Evolutionary conservation across 2,888 invertebrate genomes (phyloP), one percentile per base, ranked within the genome.

Genomic region (Petrolisthes manimaculis): DNA sequence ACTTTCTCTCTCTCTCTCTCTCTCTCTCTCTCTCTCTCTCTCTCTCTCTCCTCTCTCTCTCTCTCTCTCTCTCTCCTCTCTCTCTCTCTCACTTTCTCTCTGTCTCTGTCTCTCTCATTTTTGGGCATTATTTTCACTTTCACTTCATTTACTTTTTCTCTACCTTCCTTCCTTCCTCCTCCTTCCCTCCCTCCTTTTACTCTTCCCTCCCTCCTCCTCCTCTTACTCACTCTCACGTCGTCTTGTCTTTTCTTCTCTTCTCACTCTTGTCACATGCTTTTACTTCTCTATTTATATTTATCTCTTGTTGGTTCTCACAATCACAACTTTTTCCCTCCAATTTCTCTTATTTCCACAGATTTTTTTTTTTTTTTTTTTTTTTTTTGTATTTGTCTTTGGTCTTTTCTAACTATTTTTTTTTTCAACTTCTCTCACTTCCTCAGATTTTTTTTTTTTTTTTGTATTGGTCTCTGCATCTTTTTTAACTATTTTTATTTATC

Each of bases 1-100:
- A n/a, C n/a, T n/a, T n/a, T n/a, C n/a, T n/a, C n/a, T n/a, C n/a
- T n/a, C n/a, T n/a, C n/a, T n/a, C n/a, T n/a, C n/a, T n/a, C n/a
- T n/a, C n/a, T n/a, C n/a, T n/a, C n/a, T n/a, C n/a, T n/a, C n/a
- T n/a, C n/a, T n/a, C n/a, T n/a, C n/a, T n/a, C n/a, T n/a, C n/a
- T n/a, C n/a, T n/a, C n/a, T n/a, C n/a, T n/a, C n/a, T n/a, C n/a
- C n/a, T n/a, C n/a, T n/a, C n/a, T n/a, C n/a, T n/a, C n/a, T n/a
- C n/a, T n/a, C n/a, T n/a, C 24, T 77, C 77, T 77, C 77, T 77
- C 77, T 77, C 77, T 77, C n/a, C 77, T 77, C 77, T 77, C 77
- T 77, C 77, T 77, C 77, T 77, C 77, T 77, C 77, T 77, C 77
- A 21, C 77, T 77, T 24, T 77, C 77, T 77, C 77, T 77, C 77